These are phyloP conservation scores for Torymus texanus DNA, from an alignment of 2,888 invertebrate genomes.

Conservation along the genomic window DNA sequence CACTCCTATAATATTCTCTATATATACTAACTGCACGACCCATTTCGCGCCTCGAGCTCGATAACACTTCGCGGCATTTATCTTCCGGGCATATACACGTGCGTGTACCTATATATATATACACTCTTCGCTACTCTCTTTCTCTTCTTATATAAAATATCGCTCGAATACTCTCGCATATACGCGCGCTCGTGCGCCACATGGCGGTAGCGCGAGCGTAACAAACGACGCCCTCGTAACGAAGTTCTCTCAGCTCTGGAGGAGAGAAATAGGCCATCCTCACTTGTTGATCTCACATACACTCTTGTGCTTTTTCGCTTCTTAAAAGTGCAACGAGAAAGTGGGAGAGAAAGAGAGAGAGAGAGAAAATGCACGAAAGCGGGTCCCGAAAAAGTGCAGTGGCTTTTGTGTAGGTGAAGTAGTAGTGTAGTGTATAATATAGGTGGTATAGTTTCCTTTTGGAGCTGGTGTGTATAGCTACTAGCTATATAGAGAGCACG, in stretches of 20 bases:
- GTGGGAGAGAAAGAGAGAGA: neutral
- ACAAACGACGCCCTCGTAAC: conserved; percentile 33
- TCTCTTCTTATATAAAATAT: too few relatives aligned
- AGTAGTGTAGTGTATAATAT: too few relatives aligned
- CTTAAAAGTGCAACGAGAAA: conserved; percentile 23
- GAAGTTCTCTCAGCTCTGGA: conserved; percentile 15
- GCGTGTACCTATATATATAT: too few relatives aligned
- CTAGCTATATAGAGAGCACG: too few relatives aligned
- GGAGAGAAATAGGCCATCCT: conserved; percentile 30
- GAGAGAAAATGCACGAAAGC: neutral
- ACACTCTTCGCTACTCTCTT: too few relatives aligned
- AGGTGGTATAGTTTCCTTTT: too few relatives aligned
- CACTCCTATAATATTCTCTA: too few relatives aligned
- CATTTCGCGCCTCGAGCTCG: conserved; percentile 5
- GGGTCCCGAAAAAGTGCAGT: too few relatives aligned
- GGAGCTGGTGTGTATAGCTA: too few relatives aligned
- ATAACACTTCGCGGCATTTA: neutral
- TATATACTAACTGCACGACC: too few relatives aligned
- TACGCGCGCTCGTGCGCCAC: neutral
- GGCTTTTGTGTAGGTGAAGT: too few relatives aligned
- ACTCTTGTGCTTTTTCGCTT: neutral
- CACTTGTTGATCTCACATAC: conserved; percentile 22
- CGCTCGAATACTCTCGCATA: neutral
- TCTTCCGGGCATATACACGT: neutral
- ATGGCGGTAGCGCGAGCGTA: neutral